These are phyloP conservation scores for Leuciscus waleckii DNA, from an alignment of 2,797 vertebrate genomes.

Conservation along the genomic window DNA sequence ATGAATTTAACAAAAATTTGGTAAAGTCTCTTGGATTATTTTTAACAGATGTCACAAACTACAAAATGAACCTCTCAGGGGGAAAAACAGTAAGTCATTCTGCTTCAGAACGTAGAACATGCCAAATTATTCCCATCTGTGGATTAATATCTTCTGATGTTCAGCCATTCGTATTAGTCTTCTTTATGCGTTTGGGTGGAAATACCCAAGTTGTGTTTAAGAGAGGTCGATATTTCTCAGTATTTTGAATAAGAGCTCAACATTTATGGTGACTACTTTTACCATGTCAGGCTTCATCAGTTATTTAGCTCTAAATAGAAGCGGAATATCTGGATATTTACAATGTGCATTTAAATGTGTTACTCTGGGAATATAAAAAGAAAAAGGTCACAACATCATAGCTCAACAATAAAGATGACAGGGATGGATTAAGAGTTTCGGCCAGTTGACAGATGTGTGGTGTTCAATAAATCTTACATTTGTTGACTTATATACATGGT, in stretches of 20 bases:
- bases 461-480: constrained; percentile 1
- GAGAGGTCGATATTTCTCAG: not conserved
- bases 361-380: not conserved
- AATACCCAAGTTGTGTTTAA: not conserved
- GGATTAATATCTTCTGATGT: not conserved
- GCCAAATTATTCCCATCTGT: constrained; percentile 31
- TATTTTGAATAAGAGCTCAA: constrained; percentile 5
- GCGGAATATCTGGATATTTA: constrained; percentile 20
- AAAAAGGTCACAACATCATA: not conserved
- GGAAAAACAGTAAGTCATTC: constrained; percentile 8
- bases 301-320: not conserved
- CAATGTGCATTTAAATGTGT: constrained; percentile 15
- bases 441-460: not conserved
- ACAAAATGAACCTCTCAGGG: constrained; percentile 6
- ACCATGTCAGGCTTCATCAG: not conserved
- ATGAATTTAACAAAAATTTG: not conserved
- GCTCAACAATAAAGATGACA: not conserved
- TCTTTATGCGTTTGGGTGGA: not conserved
- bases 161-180: constrained; percentile 12
- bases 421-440: not conserved
- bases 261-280: not conserved
- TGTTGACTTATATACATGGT: not conserved
- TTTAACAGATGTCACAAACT: constrained; percentile 33
- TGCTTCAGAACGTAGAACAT: constrained; percentile 3
- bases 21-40: constrained; percentile 3